A percentile compares a stretch with the other conserved stretches of the same genome.
phyloP scores from a whole-genome alignment of 1,140 invertebrate genomes.

The Drosophila bocqueti region DNA sequence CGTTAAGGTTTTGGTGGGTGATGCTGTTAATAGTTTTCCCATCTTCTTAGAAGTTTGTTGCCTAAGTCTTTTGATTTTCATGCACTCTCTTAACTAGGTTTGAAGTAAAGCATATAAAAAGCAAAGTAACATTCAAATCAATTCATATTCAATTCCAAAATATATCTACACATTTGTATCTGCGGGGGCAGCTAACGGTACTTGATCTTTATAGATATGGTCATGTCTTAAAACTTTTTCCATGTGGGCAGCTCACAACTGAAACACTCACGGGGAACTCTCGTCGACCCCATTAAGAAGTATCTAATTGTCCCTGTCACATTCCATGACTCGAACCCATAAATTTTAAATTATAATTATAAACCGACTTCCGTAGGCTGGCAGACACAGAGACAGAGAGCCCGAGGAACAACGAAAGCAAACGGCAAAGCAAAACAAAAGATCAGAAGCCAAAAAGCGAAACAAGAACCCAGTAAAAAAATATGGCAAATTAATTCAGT shows the following conservation, averaged over 20 bases:
- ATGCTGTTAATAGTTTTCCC: background rate
- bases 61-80: constrained; percentile 64
- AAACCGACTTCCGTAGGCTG: constrained; percentile 33
- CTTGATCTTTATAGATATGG: background rate
- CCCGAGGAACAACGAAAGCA: constrained; percentile 16
- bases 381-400: background rate
- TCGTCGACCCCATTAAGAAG: constrained; percentile 19
- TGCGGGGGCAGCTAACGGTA: constrained; percentile 37
- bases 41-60: constrained; percentile 46
- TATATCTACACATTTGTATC: background rate
- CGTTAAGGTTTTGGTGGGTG: too few relatives aligned
- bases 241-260: constrained; percentile 3
- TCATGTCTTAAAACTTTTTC: background rate
- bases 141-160: background rate
- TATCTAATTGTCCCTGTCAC: constrained; percentile 16
- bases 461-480: constrained; percentile 2
- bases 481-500: constrained; percentile 29
- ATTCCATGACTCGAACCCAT: constrained; percentile 21
- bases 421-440: constrained; percentile 17
- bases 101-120: background rate
- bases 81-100: background rate
- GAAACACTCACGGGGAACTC: constrained; percentile 1
- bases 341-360: constrained; percentile 22
- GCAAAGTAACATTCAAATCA: too few relatives aligned
- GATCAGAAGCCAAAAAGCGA: constrained; percentile 17